Evolutionary conservation across 2,113 vertebrate genomes (phyloP).

Genomic region (Crotalus helleri): DNA sequence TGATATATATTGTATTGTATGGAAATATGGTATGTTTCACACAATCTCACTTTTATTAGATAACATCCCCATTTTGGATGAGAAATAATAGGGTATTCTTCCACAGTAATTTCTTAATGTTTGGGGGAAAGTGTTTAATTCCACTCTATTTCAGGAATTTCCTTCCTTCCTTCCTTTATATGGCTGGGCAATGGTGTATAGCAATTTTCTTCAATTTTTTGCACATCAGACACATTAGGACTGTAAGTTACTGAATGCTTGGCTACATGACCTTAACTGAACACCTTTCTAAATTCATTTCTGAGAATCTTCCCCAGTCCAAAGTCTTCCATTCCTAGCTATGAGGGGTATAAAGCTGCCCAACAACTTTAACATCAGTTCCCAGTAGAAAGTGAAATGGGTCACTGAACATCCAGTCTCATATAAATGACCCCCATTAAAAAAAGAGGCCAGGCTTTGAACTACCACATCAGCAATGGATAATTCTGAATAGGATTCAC

Average conservation of each 20-base stretch:
- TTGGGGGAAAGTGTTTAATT: background rate
- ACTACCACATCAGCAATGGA: background rate
- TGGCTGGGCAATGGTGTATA: background rate
- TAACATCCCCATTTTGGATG: slow-evolving; percentile 4
- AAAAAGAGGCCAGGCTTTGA: background rate
- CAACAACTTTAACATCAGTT: background rate
- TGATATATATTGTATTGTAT: background rate
- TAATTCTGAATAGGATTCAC: background rate
- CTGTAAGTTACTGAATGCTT: background rate
- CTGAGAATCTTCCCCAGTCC: background rate
- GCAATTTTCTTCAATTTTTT: background rate
- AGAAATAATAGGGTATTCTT: background rate
- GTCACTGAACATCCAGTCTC: background rate
- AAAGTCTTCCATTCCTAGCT: background rate
- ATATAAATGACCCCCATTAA: background rate
- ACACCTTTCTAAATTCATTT: background rate
- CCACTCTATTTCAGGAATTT: background rate
- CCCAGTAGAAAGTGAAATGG: background rate
- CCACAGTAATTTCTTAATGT: background rate
- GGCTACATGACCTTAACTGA: background rate
- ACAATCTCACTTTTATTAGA: slow-evolving; percentile 8
- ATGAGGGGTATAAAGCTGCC: background rate
- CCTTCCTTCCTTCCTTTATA: background rate
- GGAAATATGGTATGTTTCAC: slow-evolving; percentile 18
- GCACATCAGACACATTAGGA: background rate